Conservation (phyloP, 2,888 invertebrate species). For the Ophonus ardosiacus region DNA sequence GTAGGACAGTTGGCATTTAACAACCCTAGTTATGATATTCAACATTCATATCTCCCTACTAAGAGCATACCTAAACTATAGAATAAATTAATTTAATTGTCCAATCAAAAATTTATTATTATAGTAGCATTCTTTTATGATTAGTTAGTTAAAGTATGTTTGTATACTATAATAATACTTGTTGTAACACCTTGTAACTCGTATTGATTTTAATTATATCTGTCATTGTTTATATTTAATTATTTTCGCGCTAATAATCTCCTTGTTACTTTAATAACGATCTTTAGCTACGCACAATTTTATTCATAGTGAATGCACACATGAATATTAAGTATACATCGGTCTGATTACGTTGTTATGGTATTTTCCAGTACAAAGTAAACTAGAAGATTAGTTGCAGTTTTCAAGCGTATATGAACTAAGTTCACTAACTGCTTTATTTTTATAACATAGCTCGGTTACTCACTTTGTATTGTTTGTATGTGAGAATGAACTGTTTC, state of each 20-base stretch:
- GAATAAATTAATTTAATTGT: no score
- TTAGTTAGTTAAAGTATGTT: no score
- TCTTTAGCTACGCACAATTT: conserved; percentile 13
- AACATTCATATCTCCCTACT: no score
- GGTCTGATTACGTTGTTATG: conserved; percentile 30
- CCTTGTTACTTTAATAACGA: not conserved
- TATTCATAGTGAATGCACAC: conserved; percentile 4
- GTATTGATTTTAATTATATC: not conserved
- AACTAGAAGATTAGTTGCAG: conserved; percentile 8
- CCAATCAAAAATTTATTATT: no score
- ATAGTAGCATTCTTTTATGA: no score
- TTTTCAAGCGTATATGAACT: conserved; percentile 3
- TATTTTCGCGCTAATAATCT: conserved; percentile 1
- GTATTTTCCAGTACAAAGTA: not conserved
- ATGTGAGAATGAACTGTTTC: conserved; percentile 11
- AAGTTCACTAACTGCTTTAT: conserved; percentile 17
- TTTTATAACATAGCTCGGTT: conserved; percentile 6
- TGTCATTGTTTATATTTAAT: not conserved
- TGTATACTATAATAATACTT: no score
- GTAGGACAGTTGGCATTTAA: no score
- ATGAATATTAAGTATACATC: conserved; percentile 4
- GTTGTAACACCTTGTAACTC: no score
- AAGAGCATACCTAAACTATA: no score
- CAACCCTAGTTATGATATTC: no score
- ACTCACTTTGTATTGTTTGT: not conserved